These are phyloP conservation scores for Pelobates cultripes DNA, from an alignment of 2,797 vertebrate genomes.

Conservation along the genomic window DNA sequence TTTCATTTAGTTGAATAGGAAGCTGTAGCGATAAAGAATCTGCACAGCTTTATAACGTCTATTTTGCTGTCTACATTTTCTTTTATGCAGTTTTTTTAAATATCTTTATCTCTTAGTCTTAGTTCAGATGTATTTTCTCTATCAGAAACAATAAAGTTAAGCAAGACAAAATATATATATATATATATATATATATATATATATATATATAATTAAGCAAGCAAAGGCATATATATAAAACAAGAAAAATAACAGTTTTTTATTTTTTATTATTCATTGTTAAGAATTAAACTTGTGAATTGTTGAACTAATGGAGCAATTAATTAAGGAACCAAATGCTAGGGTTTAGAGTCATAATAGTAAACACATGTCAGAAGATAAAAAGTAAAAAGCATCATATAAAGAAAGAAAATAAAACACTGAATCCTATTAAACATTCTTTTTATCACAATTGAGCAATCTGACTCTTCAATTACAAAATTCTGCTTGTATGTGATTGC, in stretches of 20 bases:
- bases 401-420: slow-evolving; percentile 22
- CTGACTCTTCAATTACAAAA: slow-evolving; percentile 13
- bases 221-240: neutral
- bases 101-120: neutral
- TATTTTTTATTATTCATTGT: too few relatives aligned
- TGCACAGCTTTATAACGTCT: neutral
- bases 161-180: neutral
- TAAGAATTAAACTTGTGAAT: slow-evolving; percentile 21
- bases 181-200: neutral
- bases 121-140: neutral
- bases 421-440: slow-evolving; percentile 30
- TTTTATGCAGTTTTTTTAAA: neutral
- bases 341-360: slow-evolving; percentile 48
- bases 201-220: neutral
- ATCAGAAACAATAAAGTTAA: neutral
- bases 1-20: neutral
- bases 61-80: neutral
- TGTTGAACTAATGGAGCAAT: slow-evolving; percentile 41
- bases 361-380: slow-evolving; percentile 52
- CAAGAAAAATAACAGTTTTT: neutral
- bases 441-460: slow-evolving; percentile 47
- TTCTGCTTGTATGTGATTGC: slow-evolving; percentile 10
- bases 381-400: slow-evolving; percentile 29
- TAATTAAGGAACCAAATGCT: slow-evolving; percentile 54
- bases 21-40: neutral